These are phyloP conservation scores for Sorex araneus DNA, from an alignment of 2,113 vertebrate species.

Conservation along the genomic window DNA sequence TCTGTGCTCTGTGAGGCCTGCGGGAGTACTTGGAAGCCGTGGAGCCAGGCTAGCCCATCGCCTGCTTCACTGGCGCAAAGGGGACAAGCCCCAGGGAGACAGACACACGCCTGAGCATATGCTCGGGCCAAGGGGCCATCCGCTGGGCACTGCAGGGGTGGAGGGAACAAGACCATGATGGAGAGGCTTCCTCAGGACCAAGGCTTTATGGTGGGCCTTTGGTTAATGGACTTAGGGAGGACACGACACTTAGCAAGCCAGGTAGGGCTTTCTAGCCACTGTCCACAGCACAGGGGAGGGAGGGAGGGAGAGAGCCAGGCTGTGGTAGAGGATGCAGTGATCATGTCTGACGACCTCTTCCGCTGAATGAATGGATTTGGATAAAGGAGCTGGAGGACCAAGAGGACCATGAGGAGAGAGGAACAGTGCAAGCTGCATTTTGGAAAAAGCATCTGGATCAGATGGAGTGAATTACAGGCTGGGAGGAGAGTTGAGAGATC, in stretches of 20 bases:
- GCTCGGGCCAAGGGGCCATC: neutral
- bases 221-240: neutral
- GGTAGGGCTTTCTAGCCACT: no score
- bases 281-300: neutral
- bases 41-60: neutral
- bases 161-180: neutral
- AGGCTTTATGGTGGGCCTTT: neutral
- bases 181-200: neutral
- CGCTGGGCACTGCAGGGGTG: neutral
- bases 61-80: neutral
- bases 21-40: neutral
- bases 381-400: no score
- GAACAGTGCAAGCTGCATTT: neutral
- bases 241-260: neutral
- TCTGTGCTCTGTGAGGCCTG: neutral
- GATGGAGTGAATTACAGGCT: neutral
- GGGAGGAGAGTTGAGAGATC: neutral
- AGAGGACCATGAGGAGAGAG: neutral
- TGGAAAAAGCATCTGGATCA: neutral
- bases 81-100: no score
- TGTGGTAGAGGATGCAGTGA: neutral
- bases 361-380: neutral
- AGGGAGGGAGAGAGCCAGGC: neutral
- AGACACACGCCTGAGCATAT: no score
- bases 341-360: neutral